Base-by-base conservation (phyloP, 2,797 vertebrate genomes). In the Phoxinus dragarum region DNA sequence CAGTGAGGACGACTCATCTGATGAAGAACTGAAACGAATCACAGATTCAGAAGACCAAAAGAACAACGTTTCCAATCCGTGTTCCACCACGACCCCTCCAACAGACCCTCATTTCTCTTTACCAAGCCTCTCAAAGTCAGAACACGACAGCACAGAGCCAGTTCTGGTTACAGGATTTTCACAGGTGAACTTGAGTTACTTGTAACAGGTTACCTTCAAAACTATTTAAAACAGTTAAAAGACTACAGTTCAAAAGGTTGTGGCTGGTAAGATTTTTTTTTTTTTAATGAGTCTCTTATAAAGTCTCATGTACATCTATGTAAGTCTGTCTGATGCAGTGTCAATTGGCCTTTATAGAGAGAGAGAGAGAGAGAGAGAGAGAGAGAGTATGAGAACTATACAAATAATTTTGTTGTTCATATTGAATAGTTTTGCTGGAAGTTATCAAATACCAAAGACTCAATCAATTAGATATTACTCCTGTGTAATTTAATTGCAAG, bases 401-500 rank as follows among this genome's bases (percentile, higher is more conserved):
- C 27, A 73, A 69, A 74, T 1, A 38, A 71, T 76, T 68, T 61
- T 52, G 10, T 17, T 38, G 68, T 66, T 74, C 61, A 84, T 67
- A 84, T 52, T 34, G 52, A 81, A 76, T 66, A 71, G 64, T 10
- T 84, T 87, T 77, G 67, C 79, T 61, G 80, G 44, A 64, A 87
- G 88, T 80, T 90, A 85, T 90, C 12, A 19, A 27, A 88, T 91
- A 88, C 88, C 82, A 56, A 85, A 82, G 88, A 90, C 86, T 86
- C 82, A 83, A 90, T 93, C 87, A 88, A 82, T 91, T 89, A 89
- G 89, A 92, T 91, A 92, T 87, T 85, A 90, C 89, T 92, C 77
- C 84, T 90, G 85, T 90, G 82, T 77, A 79, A 88, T 84, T 92
- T 90, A 94, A 92, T 90, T 80, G 81, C 86, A 91, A 75, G 67